These are phyloP conservation scores for Hirtodrosophila alboralis DNA, from an alignment of 2,888 invertebrate species.

Conservation along the genomic window DNA sequence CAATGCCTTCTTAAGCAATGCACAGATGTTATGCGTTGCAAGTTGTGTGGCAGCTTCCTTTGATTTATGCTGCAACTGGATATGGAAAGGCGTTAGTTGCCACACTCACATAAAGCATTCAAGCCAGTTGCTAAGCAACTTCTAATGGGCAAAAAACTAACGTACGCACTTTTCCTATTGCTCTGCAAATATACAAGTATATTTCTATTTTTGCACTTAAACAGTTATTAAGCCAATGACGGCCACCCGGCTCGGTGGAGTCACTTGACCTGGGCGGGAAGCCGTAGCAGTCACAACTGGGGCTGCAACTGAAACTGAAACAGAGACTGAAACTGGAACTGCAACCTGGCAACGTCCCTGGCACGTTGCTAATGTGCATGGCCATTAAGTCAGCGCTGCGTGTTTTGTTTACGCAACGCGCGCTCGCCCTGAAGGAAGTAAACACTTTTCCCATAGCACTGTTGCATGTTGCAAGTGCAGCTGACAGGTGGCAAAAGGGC, in stretches of 20 bases:
- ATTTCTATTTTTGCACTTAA: conserved; percentile 68
- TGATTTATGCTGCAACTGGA: conserved; percentile 9
- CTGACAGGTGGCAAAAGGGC: conserved; percentile 68
- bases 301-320: not conserved
- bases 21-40: conserved; percentile 41
- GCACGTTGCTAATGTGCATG: conserved; percentile 76
- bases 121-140: conserved; percentile 45
- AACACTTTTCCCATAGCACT: conserved; percentile 43
- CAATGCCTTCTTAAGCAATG: conserved; percentile 22
- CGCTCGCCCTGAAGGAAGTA: conserved; percentile 25
- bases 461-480: conserved; percentile 65
- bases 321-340: conserved; percentile 3
- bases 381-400: conserved; percentile 76
- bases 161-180: conserved; percentile 42
- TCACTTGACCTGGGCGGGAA: conserved; percentile 39
- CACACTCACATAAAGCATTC: conserved; percentile 34
- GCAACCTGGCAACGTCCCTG: conserved; percentile 40
- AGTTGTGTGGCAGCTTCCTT: conserved; percentile 7
- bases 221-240: conserved; percentile 69
- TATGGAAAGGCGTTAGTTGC: conserved; percentile 13
- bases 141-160: conserved; percentile 36
- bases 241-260: conserved; percentile 27
- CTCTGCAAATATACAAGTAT: conserved; percentile 73
- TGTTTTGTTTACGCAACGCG: conserved; percentile 77
- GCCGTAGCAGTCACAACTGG: not conserved